Conservation (phyloP, 2,113 vertebrate species). For the Albula glossodonta region DNA sequence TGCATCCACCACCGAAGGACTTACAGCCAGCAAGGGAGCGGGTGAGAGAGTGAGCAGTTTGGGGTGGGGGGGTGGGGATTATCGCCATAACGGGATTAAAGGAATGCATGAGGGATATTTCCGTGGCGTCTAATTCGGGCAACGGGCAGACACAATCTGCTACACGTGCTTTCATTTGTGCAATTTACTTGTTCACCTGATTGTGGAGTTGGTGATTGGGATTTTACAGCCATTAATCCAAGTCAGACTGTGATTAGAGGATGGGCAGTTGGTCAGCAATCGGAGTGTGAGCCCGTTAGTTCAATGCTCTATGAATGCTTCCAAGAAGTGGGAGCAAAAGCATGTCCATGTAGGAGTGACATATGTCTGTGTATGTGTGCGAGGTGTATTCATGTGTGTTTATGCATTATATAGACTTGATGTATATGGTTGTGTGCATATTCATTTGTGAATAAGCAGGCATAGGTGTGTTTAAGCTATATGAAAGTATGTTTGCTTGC, state of each 20-base stretch:
- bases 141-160: background rate
- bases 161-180: background rate
- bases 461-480: too few species aligned
- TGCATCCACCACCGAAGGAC: background rate
- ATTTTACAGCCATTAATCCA: background rate
- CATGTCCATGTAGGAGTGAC: background rate
- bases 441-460: too few species aligned
- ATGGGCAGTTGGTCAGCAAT: background rate
- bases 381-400: background rate
- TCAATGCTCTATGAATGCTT: too few species aligned
- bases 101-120: constrained; percentile 1
- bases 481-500: background rate
- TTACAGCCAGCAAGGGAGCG: background rate
- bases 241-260: background rate
- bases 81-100: background rate
- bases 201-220: background rate
- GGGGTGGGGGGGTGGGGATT: background rate
- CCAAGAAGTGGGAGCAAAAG: too few species aligned
- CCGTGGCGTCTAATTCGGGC: background rate
- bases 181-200: background rate
- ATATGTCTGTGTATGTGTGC: background rate
- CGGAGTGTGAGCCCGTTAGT: background rate
- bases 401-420: too few species aligned
- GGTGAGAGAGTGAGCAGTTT: background rate
- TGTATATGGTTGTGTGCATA: background rate